A percentile compares a stretch with the other conserved stretches of the same genome.
phyloP scores from a whole-genome alignment of 2,113 vertebrate genomes.

The Oenanthe oenanthe region DNA sequence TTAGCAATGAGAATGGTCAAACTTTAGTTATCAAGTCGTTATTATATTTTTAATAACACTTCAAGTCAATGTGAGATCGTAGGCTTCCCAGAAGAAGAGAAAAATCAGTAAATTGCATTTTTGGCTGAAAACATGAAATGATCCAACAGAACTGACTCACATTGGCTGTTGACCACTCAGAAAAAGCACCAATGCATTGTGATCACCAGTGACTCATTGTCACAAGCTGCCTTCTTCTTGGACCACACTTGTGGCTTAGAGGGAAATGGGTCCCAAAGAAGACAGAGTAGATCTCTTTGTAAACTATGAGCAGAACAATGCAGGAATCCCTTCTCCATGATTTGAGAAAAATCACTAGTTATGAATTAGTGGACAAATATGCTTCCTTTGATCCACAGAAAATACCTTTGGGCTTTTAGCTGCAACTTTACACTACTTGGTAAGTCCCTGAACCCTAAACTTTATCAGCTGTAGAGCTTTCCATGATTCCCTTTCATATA shows the following conservation, averaged over 20 bases:
- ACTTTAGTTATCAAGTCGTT: neutral
- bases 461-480: neutral
- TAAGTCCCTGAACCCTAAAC: neutral
- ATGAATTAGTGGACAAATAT: neutral
- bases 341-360: neutral
- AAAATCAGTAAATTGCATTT: neutral
- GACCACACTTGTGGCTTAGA: neutral
- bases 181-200: neutral
- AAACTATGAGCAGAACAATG: neutral
- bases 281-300: neutral
- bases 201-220: accelerated
- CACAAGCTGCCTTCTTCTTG: neutral
- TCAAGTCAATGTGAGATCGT: neutral
- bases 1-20: neutral
- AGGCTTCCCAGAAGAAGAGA: neutral
- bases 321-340: accelerated
- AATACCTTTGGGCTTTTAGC: neutral
- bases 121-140: neutral
- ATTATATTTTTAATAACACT: neutral
- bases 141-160: neutral
- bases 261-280: neutral
- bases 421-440: neutral
- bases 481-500: neutral
- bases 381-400: neutral
- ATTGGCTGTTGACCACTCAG: neutral